Base-by-base conservation (phyloP, 1,140 invertebrate species). In the Trachymyrmex cornetzi region DNA sequence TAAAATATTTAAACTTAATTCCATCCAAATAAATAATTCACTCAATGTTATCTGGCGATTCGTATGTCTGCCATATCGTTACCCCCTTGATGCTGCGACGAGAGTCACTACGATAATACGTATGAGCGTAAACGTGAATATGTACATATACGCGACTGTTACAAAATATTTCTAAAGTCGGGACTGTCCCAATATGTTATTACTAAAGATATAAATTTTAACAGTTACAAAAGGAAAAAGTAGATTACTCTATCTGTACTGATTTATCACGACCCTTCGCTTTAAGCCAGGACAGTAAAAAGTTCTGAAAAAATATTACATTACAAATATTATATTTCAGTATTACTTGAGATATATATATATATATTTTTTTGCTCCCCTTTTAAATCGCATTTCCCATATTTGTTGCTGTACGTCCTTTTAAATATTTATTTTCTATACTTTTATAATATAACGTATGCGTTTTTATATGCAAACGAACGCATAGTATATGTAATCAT, bases 1-100 rank as follows among this genome's bases (percentile, higher is more conserved):
- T 92, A 79, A 92, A 92, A 92, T 90, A 92, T 92, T 92, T 91
- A 92, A 92, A 90, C 91, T 88, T 91, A 92, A 91, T 92, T 89
- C 87, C 90, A 89, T 89, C 66, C 84, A 34, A 71, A 85, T 90
- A 81, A 91, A 84, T 92, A 87, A 92, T 92, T 92, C 84, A 91
- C 82, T 30, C 66, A 88, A 85, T 57, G 88, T 85, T 87, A 89
- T 87, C 88, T 64, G 55, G 74, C 63, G 63, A 57, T 80, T 77
- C 55, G 72, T 77, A 77, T 55, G 27, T 22, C 27, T 38, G 50
- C 12, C n/a, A 57, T 34, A 69, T 75, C 59, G 67, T 72, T 72
- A 80, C 59, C 48, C 50, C 24, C 55, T 74, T 75, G 69, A 84
- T 48, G 34, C 30, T 14, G 53, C 27, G 53, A 74, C 19, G 48